phyloP scores from a whole-genome alignment of 2,888 invertebrate species.

The Alentia gelatinosa region DNA sequence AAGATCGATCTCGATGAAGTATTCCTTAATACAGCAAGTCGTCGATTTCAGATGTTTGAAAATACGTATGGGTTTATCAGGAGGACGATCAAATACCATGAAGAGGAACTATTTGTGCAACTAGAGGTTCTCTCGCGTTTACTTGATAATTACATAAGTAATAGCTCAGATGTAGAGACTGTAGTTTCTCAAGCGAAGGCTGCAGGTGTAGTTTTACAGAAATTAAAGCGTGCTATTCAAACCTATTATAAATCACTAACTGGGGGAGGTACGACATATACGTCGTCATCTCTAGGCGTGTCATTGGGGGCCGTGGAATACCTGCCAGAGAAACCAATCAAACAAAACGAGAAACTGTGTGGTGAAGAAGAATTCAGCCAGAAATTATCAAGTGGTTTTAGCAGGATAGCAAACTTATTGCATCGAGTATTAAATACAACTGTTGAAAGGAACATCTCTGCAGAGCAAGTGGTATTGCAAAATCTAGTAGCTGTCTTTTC shows the following conservation, averaged over 20 bases:
- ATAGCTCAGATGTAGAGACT: not conserved
- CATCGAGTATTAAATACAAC: not conserved
- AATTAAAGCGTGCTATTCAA: not conserved
- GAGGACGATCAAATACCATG: not conserved
- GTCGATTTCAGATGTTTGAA: not conserved
- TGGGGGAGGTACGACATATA: not conserved
- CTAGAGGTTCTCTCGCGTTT: not conserved
- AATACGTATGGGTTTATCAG: not conserved
- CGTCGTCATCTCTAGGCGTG: not conserved
- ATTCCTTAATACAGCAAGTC: not conserved
- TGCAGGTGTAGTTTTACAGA: not conserved
- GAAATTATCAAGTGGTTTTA: not conserved
- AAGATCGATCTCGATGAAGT: not conserved
- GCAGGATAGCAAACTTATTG: not conserved
- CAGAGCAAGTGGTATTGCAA: not conserved
- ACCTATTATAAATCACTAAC: not conserved
- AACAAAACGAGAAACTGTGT: not conserved
- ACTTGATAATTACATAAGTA: not conserved
- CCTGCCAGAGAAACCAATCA: not conserved
- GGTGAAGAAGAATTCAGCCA: not conserved
- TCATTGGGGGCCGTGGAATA: not conserved
- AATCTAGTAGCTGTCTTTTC: not conserved
- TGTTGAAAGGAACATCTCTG: not conserved
- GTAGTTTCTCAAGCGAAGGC: not conserved
- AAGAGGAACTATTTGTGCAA: not conserved